Evolutionary conservation across 2,888 invertebrate species (phyloP), one percentile per base, ranked within the genome.

Genomic region (Eupithecia pulchellata): DNA sequence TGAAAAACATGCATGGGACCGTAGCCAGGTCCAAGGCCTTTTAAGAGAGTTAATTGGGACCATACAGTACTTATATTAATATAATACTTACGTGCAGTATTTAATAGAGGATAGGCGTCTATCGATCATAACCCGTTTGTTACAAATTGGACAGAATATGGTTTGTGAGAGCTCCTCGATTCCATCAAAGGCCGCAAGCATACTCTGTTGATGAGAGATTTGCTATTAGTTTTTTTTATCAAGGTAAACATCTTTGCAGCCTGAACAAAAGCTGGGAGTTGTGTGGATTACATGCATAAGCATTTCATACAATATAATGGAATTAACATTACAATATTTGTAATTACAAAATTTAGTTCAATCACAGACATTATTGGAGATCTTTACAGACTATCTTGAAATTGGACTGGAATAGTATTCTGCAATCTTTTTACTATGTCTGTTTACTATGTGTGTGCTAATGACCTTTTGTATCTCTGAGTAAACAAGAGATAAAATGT

Each of bases 81-180:
- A 5, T 6, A 20, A 20, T 52, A 90, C 92, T 87, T 69, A 94
- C 94, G 76, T 77, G 84, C 94, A 94, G 75, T 94, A 94, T 13
- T 77, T 75, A 4, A 92, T 84, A 0, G 90, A 90, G 0, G 86
- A 78, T 9, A 86, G 86, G 67, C 88, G 88, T 79, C 87, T 91
- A 68, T 93, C 93, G 0, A 94, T 88, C 25, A 89, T 80, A 0
- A 92, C 79, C 1, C 94, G 78, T 71, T 86, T 86, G 0, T 87
- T 87, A 30, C 94, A 94, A 2, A 79, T 76, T 0, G 77, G 76
- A 74, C 94, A 94, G 80, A 87, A 91, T 20, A 94, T 78, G 0
- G 94, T 93, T 47, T 79, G 82, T 0, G 90, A 86, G 57, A 94
- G 78, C 1, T 82, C 82, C 64, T 91, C 88, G 0, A 92, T 84